These are phyloP conservation scores for Petroica traversi DNA, from an alignment of 2,113 vertebrate species.

Conservation along the genomic window DNA sequence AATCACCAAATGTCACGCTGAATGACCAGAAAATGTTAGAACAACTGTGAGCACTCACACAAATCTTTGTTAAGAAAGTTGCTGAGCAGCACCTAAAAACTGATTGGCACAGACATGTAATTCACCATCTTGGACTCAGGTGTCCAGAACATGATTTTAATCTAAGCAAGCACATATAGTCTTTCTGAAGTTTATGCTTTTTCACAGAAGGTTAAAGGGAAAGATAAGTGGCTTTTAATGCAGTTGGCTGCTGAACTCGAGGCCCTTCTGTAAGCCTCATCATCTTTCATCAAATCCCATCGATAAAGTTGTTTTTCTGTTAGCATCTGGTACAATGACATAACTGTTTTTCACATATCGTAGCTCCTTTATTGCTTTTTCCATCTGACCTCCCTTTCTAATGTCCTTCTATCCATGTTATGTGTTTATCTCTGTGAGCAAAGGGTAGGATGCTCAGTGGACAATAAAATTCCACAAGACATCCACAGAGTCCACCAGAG, in stretches of 20 bases:
- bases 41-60: background rate
- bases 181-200: background rate
- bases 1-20: background rate
- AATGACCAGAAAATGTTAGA: background rate
- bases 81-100: background rate
- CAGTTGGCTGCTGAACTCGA: background rate
- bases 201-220: background rate
- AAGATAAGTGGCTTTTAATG: background rate
- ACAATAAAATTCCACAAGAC: background rate
- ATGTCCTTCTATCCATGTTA: background rate
- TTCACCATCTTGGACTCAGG: background rate
- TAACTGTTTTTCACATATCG: background rate
- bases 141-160: background rate
- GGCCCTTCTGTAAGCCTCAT: background rate
- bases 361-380: background rate
- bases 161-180: background rate
- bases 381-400: rapidly evolving
- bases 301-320: background rate
- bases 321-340: background rate
- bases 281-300: background rate
- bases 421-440: background rate
- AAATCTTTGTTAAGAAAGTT: background rate
- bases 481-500: background rate
- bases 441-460: background rate
- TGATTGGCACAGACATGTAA: background rate